Conservation (phyloP, 2,113 vertebrate genomes). For the Chionodraco myersi region DNA sequence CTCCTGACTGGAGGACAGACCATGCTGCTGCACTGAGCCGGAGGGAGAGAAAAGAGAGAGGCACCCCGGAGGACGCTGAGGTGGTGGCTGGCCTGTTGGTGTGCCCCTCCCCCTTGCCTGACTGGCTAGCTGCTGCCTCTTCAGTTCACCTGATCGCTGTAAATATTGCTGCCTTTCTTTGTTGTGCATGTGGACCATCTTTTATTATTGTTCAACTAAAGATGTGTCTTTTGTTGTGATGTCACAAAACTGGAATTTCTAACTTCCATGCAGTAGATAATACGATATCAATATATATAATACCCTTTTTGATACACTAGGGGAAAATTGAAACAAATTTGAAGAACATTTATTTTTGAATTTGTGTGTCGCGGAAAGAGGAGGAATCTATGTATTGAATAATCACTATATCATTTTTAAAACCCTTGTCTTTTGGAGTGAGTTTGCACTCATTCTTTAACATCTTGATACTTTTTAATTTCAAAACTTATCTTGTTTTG, state of each 20-base stretch:
- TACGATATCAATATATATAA: too few species aligned
- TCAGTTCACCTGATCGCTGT: constrained; percentile 63
- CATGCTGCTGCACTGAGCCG: constrained; percentile 78
- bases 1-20: constrained; percentile 70
- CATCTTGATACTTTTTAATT: too few species aligned
- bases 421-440: not conserved
- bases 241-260: too few species aligned
- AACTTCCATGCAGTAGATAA: too few species aligned
- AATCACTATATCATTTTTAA: too few species aligned
- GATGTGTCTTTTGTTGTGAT: not conserved
- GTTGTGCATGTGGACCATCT: constrained; percentile 25
- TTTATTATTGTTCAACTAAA: not conserved
- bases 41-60: constrained; percentile 65
- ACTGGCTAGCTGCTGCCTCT: constrained; percentile 51
- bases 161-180: constrained; percentile 46
- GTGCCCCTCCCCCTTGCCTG: constrained; percentile 57
- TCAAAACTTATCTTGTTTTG: too few species aligned
- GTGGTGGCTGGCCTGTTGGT: constrained; percentile 45
- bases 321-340: too few species aligned
- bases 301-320: too few species aligned
- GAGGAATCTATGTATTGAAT: too few species aligned
- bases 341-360: too few species aligned
- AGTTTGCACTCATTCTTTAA: not conserved
- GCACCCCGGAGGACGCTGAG: constrained; percentile 65
- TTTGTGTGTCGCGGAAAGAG: too few species aligned